These are phyloP conservation scores for Semicossyphus pulcher DNA, from an alignment of 2,113 vertebrate species.

Conservation along the genomic window DNA sequence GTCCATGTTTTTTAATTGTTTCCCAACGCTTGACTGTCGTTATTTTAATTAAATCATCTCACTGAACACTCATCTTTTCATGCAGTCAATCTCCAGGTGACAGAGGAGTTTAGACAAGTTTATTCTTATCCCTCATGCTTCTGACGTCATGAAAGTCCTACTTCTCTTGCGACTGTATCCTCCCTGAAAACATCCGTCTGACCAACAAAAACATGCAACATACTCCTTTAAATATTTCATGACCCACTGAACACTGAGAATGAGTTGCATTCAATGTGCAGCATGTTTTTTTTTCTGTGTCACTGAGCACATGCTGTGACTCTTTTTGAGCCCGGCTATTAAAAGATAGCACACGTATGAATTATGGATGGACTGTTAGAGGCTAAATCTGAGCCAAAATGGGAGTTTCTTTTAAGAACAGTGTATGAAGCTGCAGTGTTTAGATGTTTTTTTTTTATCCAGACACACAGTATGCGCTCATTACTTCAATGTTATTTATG, in stretches of 20 bases:
- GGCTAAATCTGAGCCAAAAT: slow-evolving; percentile 53
- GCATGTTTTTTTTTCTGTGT: slow-evolving; percentile 58
- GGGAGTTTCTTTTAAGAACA: slow-evolving; percentile 32
- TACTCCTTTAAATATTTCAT: slow-evolving; percentile 54
- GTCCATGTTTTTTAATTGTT: background rate
- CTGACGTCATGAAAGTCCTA: slow-evolving; percentile 4
- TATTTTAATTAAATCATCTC: background rate
- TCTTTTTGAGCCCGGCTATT: slow-evolving; percentile 62
- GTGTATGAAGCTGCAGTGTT: background rate
- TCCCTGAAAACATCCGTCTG: background rate
- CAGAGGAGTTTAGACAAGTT: slow-evolving; percentile 46
- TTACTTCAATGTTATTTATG: slow-evolving; percentile 20
- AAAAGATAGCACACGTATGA: slow-evolving; percentile 70
- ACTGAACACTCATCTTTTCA: background rate
- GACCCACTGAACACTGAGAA: slow-evolving; percentile 40
- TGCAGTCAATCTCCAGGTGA: slow-evolving; percentile 40
- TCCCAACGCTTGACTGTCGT: background rate
- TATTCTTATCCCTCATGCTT: slow-evolving; percentile 10
- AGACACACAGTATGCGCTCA: slow-evolving; percentile 7
- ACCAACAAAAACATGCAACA: slow-evolving; percentile 31
- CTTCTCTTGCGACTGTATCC: background rate
- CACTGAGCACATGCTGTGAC: slow-evolving; percentile 64
- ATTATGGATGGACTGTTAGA: slow-evolving; percentile 66
- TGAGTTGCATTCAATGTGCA: slow-evolving; percentile 28
- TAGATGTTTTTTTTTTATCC: slow-evolving; percentile 3